These are phyloP conservation scores for Notolabrus celidotus DNA, from an alignment of 2,797 vertebrate genomes.

Conservation along the genomic window DNA sequence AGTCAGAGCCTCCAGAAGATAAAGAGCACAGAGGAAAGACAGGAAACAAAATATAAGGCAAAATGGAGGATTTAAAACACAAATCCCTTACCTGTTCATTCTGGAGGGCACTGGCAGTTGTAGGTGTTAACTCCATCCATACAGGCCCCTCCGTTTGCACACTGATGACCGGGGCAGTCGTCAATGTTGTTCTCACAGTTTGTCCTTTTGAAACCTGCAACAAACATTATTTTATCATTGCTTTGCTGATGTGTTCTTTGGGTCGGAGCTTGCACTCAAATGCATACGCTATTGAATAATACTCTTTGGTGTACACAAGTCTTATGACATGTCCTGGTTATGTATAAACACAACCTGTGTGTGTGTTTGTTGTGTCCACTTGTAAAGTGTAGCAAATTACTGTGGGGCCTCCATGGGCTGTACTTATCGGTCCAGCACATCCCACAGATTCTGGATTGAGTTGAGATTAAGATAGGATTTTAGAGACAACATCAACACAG, in stretches of 20 bases:
- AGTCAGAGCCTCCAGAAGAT: neutral
- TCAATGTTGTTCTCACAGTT: slow-evolving; percentile 94
- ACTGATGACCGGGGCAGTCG: slow-evolving; percentile 93
- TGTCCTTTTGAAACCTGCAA: slow-evolving; percentile 91
- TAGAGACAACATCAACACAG: too few relatives aligned
- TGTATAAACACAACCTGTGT: slow-evolving; percentile 40
- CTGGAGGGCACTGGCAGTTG: slow-evolving; percentile 95
- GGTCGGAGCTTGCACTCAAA: neutral
- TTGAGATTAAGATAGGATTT: too few relatives aligned
- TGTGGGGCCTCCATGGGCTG: too few relatives aligned
- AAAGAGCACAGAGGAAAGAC: neutral
- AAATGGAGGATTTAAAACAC: neutral
- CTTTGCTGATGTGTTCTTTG: neutral
- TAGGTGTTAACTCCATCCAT: slow-evolving; percentile 97
- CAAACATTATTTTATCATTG: neutral
- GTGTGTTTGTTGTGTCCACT: slow-evolving; percentile 54
- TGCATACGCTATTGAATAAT: neutral
- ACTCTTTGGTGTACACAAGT: neutral
- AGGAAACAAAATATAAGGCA: neutral
- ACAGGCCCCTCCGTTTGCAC: slow-evolving; percentile 92
- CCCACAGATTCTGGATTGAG: too few relatives aligned
- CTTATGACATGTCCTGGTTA: slow-evolving; percentile 8
- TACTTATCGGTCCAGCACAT: too few relatives aligned
- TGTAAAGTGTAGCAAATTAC: slow-evolving; percentile 39
- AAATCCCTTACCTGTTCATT: slow-evolving; percentile 91